phyloP scores from a whole-genome alignment of 2,888 invertebrate species.

The Anthrax anthrax region DNA sequence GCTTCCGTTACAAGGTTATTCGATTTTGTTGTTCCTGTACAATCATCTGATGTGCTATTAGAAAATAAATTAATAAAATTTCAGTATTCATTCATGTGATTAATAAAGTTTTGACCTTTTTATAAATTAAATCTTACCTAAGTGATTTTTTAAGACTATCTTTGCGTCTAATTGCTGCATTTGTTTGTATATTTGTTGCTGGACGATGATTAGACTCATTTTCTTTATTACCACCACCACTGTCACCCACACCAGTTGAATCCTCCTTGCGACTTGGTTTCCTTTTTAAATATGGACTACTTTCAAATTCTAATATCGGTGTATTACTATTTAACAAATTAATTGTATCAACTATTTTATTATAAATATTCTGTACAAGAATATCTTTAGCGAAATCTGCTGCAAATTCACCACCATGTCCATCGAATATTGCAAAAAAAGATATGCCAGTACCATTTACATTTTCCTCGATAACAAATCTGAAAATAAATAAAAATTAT shows the following conservation, averaged over 20 bases:
- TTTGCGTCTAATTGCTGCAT: slow-evolving; percentile 19
- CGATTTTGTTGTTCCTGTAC: slow-evolving; percentile 36
- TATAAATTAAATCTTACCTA: slow-evolving; percentile 18
- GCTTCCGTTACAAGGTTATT: slow-evolving; percentile 28
- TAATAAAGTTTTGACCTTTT: too few relatives aligned
- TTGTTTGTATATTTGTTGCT: slow-evolving; percentile 11
- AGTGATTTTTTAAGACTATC: slow-evolving; percentile 29
- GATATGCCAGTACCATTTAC: slow-evolving; percentile 69
- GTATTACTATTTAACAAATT: slow-evolving; percentile 46
- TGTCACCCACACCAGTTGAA: neutral
- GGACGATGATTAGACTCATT: slow-evolving; percentile 9
- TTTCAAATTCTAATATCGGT: slow-evolving; percentile 17
- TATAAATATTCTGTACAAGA: slow-evolving; percentile 63
- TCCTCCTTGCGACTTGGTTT: slow-evolving; percentile 21
- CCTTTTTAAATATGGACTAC: slow-evolving; percentile 26
- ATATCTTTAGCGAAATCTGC: slow-evolving; percentile 86
- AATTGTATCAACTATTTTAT: slow-evolving; percentile 60
- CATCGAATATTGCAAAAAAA: slow-evolving; percentile 86
- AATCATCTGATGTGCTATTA: slow-evolving; percentile 45
- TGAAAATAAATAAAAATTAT: slow-evolving; percentile 12
- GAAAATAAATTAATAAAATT: too few relatives aligned
- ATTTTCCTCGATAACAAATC: slow-evolving; percentile 73
- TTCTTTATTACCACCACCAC: slow-evolving; percentile 23
- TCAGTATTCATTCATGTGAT: too few relatives aligned
- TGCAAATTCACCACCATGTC: slow-evolving; percentile 90